Evolutionary conservation across 2,113 vertebrate genomes (phyloP).

Genomic region (Periophthalmus modestus): DNA sequence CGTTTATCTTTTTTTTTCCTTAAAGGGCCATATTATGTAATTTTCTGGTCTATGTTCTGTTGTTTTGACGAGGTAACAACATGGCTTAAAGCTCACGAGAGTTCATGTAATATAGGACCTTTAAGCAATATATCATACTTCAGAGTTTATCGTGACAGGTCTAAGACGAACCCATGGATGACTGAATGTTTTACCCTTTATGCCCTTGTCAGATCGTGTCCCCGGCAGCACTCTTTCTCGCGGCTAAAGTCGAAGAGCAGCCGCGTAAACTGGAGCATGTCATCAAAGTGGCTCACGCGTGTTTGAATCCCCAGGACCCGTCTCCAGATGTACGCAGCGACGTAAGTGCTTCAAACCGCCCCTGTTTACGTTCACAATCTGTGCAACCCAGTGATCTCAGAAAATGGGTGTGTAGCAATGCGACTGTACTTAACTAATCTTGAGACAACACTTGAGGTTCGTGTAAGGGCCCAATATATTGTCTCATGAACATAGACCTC

Average conservation of each 20-base stretch:
- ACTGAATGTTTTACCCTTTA: neutral
- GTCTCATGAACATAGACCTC: too few relatives aligned
- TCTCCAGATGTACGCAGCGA: conserved; percentile 91
- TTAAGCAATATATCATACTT: too few relatives aligned
- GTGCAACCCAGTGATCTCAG: neutral
- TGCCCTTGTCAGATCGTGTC: conserved; percentile 80
- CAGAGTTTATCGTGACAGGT: too few relatives aligned
- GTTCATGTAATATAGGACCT: too few relatives aligned
- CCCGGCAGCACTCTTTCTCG: conserved; percentile 92
- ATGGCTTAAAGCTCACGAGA: too few relatives aligned
- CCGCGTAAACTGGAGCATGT: conserved; percentile 95
- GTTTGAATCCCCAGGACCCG: conserved; percentile 90
- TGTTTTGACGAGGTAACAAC: too few relatives aligned
- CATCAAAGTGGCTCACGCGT: conserved; percentile 93
- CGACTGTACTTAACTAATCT: neutral
- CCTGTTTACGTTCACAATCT: neutral
- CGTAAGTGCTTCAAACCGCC: conserved; percentile 72
- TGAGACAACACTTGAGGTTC: neutral
- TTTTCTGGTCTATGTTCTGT: too few relatives aligned
- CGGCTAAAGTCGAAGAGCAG: conserved; percentile 97
- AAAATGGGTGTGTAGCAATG: neutral
- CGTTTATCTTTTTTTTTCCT: too few relatives aligned
- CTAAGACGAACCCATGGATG: neutral
- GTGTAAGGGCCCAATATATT: too few relatives aligned
- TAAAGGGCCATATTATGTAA: too few relatives aligned